Conservation (phyloP, 37 sponge, comb jelly and placozoan species). For the Hexactinellida sp. region DNA sequence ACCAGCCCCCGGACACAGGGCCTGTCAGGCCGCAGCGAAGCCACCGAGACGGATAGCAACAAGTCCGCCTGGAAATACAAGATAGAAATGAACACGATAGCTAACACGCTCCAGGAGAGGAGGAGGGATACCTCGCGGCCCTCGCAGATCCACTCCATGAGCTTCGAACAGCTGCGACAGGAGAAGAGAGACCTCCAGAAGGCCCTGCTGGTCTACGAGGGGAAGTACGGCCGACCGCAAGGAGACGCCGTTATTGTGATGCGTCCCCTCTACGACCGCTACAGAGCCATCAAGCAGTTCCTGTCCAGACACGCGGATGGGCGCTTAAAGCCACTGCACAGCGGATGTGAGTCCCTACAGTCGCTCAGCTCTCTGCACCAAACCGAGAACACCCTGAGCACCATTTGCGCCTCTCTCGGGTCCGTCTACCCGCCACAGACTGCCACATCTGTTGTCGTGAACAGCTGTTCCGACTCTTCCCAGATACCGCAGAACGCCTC, state of each 20-base stretch:
- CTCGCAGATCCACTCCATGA: not conserved
- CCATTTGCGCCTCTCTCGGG: not conserved
- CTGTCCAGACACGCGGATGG: not conserved
- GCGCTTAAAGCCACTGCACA: not conserved
- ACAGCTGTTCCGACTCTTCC: not conserved
- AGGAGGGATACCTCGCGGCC: not conserved
- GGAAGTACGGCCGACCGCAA: conserved; percentile 19
- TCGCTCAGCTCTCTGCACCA: not conserved
- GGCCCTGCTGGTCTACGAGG: conserved; percentile 21
- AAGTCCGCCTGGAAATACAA: not conserved
- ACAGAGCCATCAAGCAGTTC: conserved; percentile 14
- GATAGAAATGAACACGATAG: conserved; percentile 7
- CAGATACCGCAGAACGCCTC: not conserved
- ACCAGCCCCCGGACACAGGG: not conserved
- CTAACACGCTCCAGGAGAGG: not conserved
- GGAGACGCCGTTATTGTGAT: not conserved
- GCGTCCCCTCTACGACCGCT: conserved; percentile 20
- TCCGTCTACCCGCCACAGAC: not conserved
- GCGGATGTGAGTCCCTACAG: not conserved
- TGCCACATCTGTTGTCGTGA: not conserved
- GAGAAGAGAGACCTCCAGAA: conserved; percentile 25
- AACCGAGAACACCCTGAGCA: not conserved
- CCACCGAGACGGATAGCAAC: not conserved
- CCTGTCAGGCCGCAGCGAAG: not conserved
- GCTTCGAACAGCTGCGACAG: conserved; percentile 17